Evolutionary conservation across 2,888 invertebrate species (phyloP).

Genomic region (Drosophila mulleri): DNA sequence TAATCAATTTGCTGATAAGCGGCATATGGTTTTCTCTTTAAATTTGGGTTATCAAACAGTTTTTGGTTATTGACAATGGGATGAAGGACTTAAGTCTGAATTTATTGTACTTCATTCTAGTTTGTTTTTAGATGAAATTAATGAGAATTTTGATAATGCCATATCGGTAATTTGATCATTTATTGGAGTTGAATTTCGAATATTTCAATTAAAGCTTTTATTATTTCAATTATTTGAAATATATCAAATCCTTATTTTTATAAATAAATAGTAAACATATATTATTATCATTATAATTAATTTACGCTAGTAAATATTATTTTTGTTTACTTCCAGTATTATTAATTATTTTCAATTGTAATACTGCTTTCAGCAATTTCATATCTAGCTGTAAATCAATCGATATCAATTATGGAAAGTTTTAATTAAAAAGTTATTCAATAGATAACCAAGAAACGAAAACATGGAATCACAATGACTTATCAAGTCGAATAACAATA

Average conservation of each 20-base stretch:
- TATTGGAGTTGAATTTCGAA: no score
- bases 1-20: neutral
- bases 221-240: no score
- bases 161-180: no score
- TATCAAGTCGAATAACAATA: neutral
- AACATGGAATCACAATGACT: neutral
- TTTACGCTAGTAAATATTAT: no score
- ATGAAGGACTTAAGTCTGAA: neutral
- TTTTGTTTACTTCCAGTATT: neutral
- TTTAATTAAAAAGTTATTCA: slow-evolving; percentile 9
- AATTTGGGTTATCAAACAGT: neutral
- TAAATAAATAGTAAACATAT: no score
- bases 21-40: neutral
- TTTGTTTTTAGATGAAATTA: neutral
- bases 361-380: no score
- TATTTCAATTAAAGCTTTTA: no score
- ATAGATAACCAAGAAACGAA: neutral
- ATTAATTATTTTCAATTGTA: no score
- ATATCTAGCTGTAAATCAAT: neutral
- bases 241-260: no score
- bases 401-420: neutral
- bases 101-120: neutral
- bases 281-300: no score
- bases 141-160: no score
- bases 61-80: neutral